phyloP scores from a whole-genome alignment of 2,888 invertebrate species.

The Iphiclides podalirius region DNA sequence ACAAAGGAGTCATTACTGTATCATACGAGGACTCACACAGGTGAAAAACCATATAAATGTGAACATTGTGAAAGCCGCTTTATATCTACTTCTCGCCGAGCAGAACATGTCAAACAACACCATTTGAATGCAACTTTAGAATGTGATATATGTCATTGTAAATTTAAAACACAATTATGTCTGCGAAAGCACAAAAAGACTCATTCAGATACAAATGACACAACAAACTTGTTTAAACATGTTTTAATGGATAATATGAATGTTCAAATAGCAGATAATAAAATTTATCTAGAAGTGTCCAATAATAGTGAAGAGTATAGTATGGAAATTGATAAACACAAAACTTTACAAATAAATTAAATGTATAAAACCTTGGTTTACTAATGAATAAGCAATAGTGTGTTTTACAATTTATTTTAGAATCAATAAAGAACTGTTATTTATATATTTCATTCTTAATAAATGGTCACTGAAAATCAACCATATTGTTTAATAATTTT shows the following conservation, averaged over 20 bases:
- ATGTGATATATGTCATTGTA: slow-evolving; percentile 52
- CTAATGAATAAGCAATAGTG: too few relatives aligned
- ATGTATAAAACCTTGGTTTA: too few relatives aligned
- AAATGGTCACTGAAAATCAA: too few relatives aligned
- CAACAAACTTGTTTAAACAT: slow-evolving; percentile 12
- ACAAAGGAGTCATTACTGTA: slow-evolving; percentile 61
- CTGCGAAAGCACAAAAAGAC: slow-evolving; percentile 48
- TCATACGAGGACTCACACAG: slow-evolving; percentile 65
- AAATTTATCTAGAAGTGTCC: slow-evolving; percentile 34
- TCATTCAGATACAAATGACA: slow-evolving; percentile 31
- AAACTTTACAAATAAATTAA: not conserved
- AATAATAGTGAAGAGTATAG: slow-evolving; percentile 34
- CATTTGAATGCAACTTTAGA: slow-evolving; percentile 44
- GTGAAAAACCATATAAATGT: slow-evolving; percentile 62
- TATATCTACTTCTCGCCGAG: slow-evolving; percentile 56
- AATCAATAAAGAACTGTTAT: too few relatives aligned
- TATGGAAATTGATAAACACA: slow-evolving; percentile 17
- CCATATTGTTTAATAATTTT: too few relatives aligned
- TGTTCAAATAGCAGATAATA: slow-evolving; percentile 28
- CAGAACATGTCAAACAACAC: slow-evolving; percentile 53
- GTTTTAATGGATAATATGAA: slow-evolving; percentile 8
- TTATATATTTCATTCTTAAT: too few relatives aligned
- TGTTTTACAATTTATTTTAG: too few relatives aligned
- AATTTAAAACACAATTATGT: slow-evolving; percentile 45
- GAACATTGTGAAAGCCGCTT: slow-evolving; percentile 51